A percentile compares a stretch with the other conserved stretches of the same genome.
Evolutionary conservation across 1,140 invertebrate genomes (phyloP).

Genomic region (Neodiprion lecontei): DNA sequence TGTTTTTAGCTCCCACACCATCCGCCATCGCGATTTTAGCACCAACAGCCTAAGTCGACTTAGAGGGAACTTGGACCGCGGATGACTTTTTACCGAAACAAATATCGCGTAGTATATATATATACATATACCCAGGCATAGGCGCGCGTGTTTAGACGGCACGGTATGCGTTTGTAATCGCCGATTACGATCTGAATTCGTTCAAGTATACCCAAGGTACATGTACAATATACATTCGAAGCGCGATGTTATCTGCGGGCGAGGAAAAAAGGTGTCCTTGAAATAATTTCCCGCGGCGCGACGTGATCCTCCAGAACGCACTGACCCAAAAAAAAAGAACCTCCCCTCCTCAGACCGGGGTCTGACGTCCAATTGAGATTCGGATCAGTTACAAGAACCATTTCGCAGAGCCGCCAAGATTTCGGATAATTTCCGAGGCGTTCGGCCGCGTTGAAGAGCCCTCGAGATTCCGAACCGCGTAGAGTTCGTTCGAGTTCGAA

Average conservation of each 20-base stretch:
- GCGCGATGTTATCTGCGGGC: neutral
- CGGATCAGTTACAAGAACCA: neutral
- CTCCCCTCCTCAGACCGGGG: neutral
- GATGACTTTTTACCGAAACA: too few species aligned
- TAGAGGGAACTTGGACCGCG: too few species aligned
- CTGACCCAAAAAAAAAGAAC: conserved; percentile 1
- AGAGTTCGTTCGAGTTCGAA: neutral
- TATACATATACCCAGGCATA: too few species aligned
- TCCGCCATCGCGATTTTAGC: too few species aligned
- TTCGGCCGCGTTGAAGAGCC: neutral
- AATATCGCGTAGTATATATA: too few species aligned
- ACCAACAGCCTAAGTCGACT: too few species aligned
- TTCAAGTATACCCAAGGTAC: neutral
- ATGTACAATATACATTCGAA: neutral
- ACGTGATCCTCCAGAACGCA: neutral
- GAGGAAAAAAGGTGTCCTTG: neutral
- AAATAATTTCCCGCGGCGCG: neutral
- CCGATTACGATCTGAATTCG: neutral
- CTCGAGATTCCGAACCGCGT: neutral
- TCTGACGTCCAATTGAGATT: neutral
- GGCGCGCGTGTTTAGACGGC: too few species aligned
- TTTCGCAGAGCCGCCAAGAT: neutral
- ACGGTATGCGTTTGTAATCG: too few species aligned
- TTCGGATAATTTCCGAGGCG: neutral
- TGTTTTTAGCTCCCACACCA: too few species aligned